These are phyloP conservation scores for Alethe diademata DNA, from an alignment of 2,113 vertebrate species.

Conservation along the genomic window DNA sequence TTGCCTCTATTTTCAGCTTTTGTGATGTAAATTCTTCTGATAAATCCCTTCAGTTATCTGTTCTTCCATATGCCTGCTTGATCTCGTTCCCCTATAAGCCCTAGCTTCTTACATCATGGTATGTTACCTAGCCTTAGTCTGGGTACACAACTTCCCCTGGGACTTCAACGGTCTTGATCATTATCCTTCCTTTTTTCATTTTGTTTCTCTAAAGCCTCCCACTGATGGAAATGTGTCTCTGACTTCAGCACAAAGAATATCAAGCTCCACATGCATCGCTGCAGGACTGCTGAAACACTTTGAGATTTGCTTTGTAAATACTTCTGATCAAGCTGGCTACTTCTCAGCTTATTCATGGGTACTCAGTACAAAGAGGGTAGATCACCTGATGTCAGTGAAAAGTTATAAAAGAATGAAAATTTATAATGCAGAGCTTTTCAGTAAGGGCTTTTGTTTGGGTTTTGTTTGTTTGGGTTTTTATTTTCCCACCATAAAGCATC, in stretches of 20 bases:
- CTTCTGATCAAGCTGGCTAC: background rate
- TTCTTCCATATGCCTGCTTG: background rate
- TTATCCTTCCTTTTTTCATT: background rate
- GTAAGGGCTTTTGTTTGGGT: background rate
- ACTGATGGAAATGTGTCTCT: background rate
- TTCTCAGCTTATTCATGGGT: background rate
- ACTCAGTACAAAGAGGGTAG: background rate
- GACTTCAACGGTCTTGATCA: background rate
- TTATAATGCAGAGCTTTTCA: background rate
- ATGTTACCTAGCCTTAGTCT: background rate
- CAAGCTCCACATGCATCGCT: background rate
- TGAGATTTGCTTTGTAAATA: conserved; percentile 1
- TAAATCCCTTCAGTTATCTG: background rate
- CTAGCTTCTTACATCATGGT: background rate
- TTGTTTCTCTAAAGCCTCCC: background rate
- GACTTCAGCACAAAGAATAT: background rate
- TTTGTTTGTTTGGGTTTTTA: background rate
- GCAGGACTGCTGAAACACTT: background rate
- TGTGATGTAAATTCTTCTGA: background rate
- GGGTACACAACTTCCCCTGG: background rate
- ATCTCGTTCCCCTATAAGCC: background rate
- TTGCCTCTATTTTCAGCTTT: background rate
- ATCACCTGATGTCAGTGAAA: background rate
- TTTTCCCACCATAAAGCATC: background rate
- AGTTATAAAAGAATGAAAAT: background rate